Conservation (phyloP, 2,113 vertebrate species). For the Passer montanus region DNA sequence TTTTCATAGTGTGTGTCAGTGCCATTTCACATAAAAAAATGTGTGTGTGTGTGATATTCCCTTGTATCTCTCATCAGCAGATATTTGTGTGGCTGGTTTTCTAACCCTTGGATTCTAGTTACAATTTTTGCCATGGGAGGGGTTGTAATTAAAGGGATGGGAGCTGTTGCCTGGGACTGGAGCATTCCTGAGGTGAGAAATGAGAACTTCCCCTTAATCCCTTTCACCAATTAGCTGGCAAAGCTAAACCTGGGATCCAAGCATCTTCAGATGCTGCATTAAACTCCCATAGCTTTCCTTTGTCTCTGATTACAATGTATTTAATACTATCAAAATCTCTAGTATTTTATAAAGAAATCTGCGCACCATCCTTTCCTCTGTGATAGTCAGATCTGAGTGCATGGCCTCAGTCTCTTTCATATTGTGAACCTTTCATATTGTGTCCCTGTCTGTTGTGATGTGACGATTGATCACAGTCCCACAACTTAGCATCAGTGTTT, state of each 20-base stretch:
- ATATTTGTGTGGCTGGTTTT: slow-evolving; percentile 3
- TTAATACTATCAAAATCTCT: neutral
- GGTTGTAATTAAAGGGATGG: neutral
- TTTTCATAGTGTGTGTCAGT: slow-evolving; percentile 20
- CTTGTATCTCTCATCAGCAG: neutral
- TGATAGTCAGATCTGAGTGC: neutral
- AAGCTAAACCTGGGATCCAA: neutral
- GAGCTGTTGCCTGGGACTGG: neutral
- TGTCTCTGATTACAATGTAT: neutral
- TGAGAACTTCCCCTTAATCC: neutral
- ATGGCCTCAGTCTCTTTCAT: neutral
- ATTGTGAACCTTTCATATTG: neutral
- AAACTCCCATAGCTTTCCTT: neutral
- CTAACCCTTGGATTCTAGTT: neutral
- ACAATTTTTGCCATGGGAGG: neutral
- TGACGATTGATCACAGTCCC: neutral
- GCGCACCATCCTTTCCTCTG: neutral
- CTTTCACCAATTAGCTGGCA: neutral
- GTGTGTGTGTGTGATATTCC: neutral
- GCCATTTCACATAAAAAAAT: slow-evolving; percentile 6
- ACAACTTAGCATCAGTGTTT: neutral
- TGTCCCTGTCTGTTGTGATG: neutral
- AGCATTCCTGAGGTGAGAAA: neutral
- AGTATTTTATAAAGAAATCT: neutral
- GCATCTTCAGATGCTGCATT: neutral